These are phyloP conservation scores for Diadromus collaris DNA, from an alignment of 2,888 invertebrate species.

Conservation along the genomic window DNA sequence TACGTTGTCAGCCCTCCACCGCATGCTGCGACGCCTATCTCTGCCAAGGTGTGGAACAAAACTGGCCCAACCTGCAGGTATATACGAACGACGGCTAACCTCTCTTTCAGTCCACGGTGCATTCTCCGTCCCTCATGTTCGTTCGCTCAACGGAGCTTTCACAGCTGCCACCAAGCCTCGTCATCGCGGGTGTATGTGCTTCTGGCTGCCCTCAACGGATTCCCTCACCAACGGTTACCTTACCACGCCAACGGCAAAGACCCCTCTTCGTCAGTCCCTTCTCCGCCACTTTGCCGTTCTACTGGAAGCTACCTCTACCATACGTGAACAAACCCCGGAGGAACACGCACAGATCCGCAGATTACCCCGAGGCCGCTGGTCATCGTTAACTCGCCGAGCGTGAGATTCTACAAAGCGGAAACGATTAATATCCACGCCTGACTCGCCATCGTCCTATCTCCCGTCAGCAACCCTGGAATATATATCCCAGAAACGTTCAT, in stretches of 20 bases:
- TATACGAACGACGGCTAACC: constrained; percentile 19
- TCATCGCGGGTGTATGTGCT: constrained; percentile 63
- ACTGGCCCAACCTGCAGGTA: constrained; percentile 13
- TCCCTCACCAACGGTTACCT: constrained; percentile 62
- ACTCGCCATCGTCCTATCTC: constrained; percentile 58
- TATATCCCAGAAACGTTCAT: constrained; percentile 11
- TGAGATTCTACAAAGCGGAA: constrained; percentile 63
- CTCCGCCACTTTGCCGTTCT: constrained; percentile 28
- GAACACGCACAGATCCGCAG: constrained; percentile 55
- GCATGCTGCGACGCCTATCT: constrained; percentile 18
- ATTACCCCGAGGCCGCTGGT: constrained; percentile 50
- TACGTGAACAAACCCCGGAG: constrained; percentile 47
- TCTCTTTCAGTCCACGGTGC: constrained; percentile 18
- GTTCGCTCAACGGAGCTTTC: constrained; percentile 41
- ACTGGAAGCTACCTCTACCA: constrained; percentile 50
- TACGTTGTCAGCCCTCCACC: constrained; percentile 36
- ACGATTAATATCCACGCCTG: constrained; percentile 61
- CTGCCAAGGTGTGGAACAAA: constrained; percentile 25
- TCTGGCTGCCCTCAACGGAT: constrained; percentile 68
- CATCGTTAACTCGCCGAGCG: constrained; percentile 59
- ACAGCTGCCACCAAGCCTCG: constrained; percentile 65
- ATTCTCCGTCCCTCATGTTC: constrained; percentile 35
- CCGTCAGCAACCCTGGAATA: constrained; percentile 22
- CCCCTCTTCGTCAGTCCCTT: constrained; percentile 47
- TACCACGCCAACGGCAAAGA: constrained; percentile 32